Percentiles rank a stretch among this genome's conserved stretches.
Conservation (phyloP, 2,888 invertebrate species). For the Allophyes oxyacanthae region DNA sequence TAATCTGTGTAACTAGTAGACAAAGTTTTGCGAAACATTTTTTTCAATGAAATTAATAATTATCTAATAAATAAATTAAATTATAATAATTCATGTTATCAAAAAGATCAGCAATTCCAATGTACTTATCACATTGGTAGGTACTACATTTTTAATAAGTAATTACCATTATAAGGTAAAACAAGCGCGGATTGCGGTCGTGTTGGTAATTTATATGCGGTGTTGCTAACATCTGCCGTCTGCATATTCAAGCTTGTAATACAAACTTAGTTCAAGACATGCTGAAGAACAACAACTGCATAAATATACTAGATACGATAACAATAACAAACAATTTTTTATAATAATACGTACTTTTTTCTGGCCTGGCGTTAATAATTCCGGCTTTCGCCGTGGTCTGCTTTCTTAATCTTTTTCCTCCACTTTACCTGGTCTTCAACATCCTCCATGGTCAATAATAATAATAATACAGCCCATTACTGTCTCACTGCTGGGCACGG, state of each 20-base stretch:
- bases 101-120: no score
- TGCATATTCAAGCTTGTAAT: conserved; percentile 73
- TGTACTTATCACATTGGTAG: conserved; percentile 4
- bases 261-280: conserved; percentile 67
- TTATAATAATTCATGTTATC: no score
- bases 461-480: no score
- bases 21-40: no score
- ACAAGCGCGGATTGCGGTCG: conserved; percentile 58
- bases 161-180: conserved; percentile 45
- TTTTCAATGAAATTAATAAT: no score
- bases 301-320: conserved; percentile 35
- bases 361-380: not conserved
- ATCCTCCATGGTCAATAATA: no score
- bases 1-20: no score
- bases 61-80: no score
- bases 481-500: no score
- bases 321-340: not conserved
- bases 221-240: conserved; percentile 71
- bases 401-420: no score
- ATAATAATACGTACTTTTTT: not conserved
- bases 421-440: no score
- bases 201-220: conserved; percentile 74
- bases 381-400: no score
- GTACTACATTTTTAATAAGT: conserved; percentile 30
- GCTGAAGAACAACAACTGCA: conserved; percentile 35